Conservation (phyloP, 2,113 vertebrate genomes). For the Myanophis thanlyinensis region DNA sequence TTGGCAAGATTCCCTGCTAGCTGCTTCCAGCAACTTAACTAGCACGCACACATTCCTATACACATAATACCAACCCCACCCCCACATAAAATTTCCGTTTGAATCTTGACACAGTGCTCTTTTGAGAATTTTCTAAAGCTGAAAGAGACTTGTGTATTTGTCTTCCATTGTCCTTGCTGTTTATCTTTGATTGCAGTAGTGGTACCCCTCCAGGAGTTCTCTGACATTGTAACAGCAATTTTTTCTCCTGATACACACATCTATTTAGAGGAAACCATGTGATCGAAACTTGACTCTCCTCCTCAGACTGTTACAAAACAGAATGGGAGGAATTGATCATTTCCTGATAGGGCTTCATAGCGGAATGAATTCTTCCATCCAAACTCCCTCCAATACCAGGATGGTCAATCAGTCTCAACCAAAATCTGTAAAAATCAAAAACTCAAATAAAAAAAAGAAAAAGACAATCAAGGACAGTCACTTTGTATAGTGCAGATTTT, state of each 20-base stretch:
- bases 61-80: too few species aligned
- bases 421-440: background rate
- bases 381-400: background rate
- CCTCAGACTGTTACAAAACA: background rate
- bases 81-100: too few species aligned
- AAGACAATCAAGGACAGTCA: background rate
- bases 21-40: too few species aligned
- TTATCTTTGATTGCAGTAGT: background rate
- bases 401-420: background rate
- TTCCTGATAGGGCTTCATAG: background rate
- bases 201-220: background rate
- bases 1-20: too few species aligned
- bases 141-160: background rate
- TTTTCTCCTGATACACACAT: background rate
- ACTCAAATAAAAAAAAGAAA: background rate
- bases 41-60: too few species aligned
- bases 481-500: background rate
- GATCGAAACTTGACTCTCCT: background rate
- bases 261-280: background rate
- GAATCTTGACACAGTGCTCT: background rate
- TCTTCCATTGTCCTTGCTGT: background rate
- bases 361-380: background rate
- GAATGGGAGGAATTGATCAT: background rate
- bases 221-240: background rate
- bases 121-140: background rate